These are phyloP conservation scores for Aegithalos caudatus DNA, from an alignment of 2,113 vertebrate genomes.

Conservation along the genomic window DNA sequence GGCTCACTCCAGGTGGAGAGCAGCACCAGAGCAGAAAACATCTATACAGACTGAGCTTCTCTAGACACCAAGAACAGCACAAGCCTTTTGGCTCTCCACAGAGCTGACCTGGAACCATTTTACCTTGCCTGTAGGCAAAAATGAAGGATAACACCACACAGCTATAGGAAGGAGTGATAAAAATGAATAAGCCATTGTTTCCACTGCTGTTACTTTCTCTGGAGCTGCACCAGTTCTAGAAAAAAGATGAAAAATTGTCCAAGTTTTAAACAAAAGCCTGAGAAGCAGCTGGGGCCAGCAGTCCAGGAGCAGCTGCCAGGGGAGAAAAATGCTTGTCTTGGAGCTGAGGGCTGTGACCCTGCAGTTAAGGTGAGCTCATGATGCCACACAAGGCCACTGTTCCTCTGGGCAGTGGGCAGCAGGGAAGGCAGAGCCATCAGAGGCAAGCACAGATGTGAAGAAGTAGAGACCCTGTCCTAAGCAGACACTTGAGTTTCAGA, in stretches of 20 bases:
- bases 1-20: not conserved
- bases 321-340: not conserved
- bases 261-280: constrained; percentile 56
- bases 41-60: not conserved
- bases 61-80: not conserved
- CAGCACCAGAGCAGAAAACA: not conserved
- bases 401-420: not conserved
- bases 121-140: not conserved
- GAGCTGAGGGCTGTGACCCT: not conserved
- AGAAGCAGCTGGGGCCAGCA: not conserved
- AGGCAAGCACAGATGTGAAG: not conserved
- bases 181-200: constrained; percentile 9
- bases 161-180: constrained; percentile 4
- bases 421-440: not conserved
- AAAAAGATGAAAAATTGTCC: constrained; percentile 36
- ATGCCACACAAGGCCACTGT: accelerated
- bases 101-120: not conserved
- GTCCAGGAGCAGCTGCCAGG: constrained; percentile 6
- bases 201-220: constrained; percentile 3
- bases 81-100: not conserved
- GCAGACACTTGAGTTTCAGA: not conserved
- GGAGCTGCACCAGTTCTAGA: constrained; percentile 9
- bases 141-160: not conserved
- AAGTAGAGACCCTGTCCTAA: not conserved
- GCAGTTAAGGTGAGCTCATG: not conserved